Evolutionary conservation across 1,140 invertebrate genomes (phyloP).

Genomic region (Pygmarrhopalites habei): DNA sequence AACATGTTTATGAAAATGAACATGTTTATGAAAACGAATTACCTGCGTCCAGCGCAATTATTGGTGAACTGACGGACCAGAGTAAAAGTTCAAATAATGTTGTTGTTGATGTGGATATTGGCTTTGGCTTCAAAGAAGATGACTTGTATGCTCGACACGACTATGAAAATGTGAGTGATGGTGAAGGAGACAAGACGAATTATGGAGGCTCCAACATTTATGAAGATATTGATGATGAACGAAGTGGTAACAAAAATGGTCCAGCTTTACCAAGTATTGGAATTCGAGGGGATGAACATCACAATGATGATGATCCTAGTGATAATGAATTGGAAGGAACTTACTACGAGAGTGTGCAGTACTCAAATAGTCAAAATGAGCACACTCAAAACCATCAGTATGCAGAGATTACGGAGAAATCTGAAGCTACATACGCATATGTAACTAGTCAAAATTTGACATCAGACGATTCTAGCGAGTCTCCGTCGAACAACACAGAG

Average conservation of each 20-base stretch:
- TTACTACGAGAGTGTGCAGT: constrained; percentile 31
- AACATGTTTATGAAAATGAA: constrained; percentile 30
- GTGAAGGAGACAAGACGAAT: background rate
- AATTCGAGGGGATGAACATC: no score
- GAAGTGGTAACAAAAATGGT: background rate
- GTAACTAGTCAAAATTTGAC: background rate
- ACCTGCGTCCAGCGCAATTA: background rate
- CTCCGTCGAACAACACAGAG: constrained; percentile 30
- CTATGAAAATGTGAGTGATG: constrained; percentile 31
- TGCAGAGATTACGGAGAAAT: constrained; percentile 29
- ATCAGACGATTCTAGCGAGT: constrained; percentile 25
- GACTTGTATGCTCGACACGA: constrained; percentile 16
- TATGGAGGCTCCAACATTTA: constrained; percentile 29
- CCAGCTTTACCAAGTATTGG: no score
- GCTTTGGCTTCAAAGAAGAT: background rate
- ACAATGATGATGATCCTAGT: background rate
- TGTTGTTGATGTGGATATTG: background rate
- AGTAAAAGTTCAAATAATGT: no score
- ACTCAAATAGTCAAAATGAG: background rate
- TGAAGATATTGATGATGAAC: constrained; percentile 34
- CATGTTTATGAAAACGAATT: constrained; percentile 29
- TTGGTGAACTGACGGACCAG: no score
- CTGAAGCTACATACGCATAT: background rate
- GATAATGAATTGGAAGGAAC: constrained; percentile 19
- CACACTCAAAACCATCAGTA: constrained; percentile 23